Evolutionary conservation across 2,113 vertebrate genomes (phyloP).

Genomic region (Melanerpes formicivorus): DNA sequence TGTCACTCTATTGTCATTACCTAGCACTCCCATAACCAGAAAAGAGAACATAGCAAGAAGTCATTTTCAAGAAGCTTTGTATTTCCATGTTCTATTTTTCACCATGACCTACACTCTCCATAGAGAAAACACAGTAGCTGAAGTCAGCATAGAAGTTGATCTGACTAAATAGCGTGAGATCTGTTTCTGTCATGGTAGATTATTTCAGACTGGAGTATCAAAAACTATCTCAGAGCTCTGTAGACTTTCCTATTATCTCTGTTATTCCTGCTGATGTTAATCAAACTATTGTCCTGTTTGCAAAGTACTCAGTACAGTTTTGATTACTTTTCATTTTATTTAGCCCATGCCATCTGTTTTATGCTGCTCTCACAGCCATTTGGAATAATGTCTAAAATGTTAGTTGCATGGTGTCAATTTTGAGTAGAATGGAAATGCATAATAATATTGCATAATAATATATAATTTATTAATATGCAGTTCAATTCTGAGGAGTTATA

Average conservation of each 20-base stretch:
- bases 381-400: neutral
- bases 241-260: slow-evolving; percentile 5
- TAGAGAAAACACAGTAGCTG: neutral
- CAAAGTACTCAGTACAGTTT: slow-evolving; percentile 11
- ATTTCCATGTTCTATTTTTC: neutral
- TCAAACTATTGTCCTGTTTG: slow-evolving; percentile 28
- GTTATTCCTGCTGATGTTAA: slow-evolving; percentile 1
- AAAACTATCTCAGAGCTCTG: neutral
- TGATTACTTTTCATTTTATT: neutral
- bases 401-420: neutral
- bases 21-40: neutral
- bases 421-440: neutral
- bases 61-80: neutral
- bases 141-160: neutral
- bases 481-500: neutral
- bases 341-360: neutral
- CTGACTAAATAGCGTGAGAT: neutral
- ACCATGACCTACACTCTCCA: neutral
- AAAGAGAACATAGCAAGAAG: neutral
- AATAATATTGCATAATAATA: neutral
- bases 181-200: slow-evolving; percentile 11
- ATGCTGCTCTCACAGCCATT: neutral
- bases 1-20: neutral
- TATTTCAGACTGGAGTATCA: neutral
- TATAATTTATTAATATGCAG: neutral